A percentile compares a stretch with the other conserved stretches of the same genome.
These are phyloP conservation scores for Ennomos erosarius DNA, from an alignment of 2,888 invertebrate species.

Conservation along the genomic window DNA sequence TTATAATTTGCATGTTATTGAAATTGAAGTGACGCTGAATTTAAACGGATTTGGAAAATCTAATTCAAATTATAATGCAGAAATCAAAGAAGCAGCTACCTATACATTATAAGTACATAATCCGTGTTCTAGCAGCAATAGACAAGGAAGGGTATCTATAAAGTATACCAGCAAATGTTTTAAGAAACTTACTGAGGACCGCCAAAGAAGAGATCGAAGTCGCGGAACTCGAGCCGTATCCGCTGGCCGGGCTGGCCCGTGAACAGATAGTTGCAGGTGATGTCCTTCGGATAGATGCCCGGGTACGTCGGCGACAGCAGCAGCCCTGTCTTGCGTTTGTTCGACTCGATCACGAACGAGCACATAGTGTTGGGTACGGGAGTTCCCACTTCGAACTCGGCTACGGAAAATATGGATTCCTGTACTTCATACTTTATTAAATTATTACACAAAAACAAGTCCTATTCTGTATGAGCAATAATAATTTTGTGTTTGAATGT, in stretches of 20 bases:
- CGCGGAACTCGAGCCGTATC: slow-evolving; percentile 97
- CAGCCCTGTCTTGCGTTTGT: slow-evolving; percentile 91
- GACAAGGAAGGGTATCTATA: no score
- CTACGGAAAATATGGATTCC: slow-evolving; percentile 71
- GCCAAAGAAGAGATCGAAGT: slow-evolving; percentile 99
- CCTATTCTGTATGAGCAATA: not conserved
- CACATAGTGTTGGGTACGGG: slow-evolving; percentile 94
- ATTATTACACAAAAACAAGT: no score
- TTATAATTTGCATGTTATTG: no score
- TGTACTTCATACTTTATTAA: no score
- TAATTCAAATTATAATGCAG: no score
- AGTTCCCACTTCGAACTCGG: slow-evolving; percentile 96
- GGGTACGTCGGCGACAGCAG: slow-evolving; percentile 99
- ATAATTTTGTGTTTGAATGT: slow-evolving; percentile 15
- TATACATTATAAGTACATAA: no score
- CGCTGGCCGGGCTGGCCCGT: slow-evolving; percentile 95
- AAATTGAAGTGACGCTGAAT: no score
- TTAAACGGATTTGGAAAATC: no score
- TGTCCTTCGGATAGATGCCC: slow-evolving; percentile 98
- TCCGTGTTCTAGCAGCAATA: no score
- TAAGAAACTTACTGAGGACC: slow-evolving; percentile 95
- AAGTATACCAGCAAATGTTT: no score
- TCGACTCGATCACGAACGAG: slow-evolving; percentile 93
- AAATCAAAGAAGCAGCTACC: no score
- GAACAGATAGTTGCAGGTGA: slow-evolving; percentile 97